Evolutionary conservation across 2,113 vertebrate species (phyloP), one percentile per base, ranked within the genome.

Genomic region (Lasiurus borealis): DNA sequence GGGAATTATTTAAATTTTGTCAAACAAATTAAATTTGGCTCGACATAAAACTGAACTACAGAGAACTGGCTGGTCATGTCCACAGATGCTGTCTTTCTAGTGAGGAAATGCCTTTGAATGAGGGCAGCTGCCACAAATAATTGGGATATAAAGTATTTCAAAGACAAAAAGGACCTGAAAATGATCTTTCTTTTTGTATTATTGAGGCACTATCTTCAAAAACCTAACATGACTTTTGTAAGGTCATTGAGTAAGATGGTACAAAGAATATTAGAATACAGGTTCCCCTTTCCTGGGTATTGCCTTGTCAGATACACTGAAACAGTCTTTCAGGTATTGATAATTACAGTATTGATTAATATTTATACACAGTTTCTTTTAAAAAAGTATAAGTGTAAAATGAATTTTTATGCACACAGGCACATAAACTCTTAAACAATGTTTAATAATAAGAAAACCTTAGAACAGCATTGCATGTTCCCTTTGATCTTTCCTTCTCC

Each of bases 1-100:
- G 62, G 9, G 29, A 88, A 82, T 94, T 82, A 78, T 80, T 93
- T 94, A 85, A 69, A 83, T 89, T 88, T 80, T 73, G 59, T 16
- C 13, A 93, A 62, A 71, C 3, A 83, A 31, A 91, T 88, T 93
- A 68, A 36, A 88, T 81, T 88, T 50, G 13, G 5, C 1, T 36
- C 44, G 27, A 44, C 57, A 90, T 75, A 48, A 76, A 92, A 71
- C 27, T 71, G 10, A 90, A 88, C n/a, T 73, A 36, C 19, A 71
- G 8, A 72, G 31, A 57, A 71, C 16, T 66, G 16, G 12, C 18
- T 90, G 8, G 2, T n/a, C 21, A 25, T 21, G 1, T 57, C 15
- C 36, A n/a, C 12, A 64, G 23, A 78, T 36, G 6, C 23, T 89
- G 3, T 90, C 50, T 92, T 62, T 54, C 36, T 34, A 6, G 9